Evolutionary conservation across 2,888 invertebrate species (phyloP), one percentile per base, ranked within the genome.

Genomic region (Hyalella azteca): DNA sequence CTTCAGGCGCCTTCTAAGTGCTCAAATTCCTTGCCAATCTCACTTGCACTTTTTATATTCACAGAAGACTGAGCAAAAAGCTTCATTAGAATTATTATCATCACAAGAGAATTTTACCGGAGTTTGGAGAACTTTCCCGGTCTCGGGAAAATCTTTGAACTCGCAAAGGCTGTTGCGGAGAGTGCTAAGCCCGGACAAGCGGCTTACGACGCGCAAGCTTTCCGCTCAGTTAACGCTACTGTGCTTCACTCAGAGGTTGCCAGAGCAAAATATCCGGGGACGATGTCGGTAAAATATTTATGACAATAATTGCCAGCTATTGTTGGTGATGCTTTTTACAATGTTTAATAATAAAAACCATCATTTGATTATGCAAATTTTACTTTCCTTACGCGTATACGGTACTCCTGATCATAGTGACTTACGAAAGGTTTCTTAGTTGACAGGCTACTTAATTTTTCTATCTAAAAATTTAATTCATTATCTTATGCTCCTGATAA

Each of bases 21-120:
- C 54, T 5, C 54, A 54, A 54, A 54, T 54, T 54, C 54, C 54
- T 54, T 29, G 22, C 29, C 54, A 29, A 54, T 54, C 54, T 54
- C 54, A 54, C 22, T 54, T 54, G 29, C 29, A 26, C 54, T 22
- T 29, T 26, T 22, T 29, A 54, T 54, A 26, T 54, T 54, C 29
- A 54, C 29, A 29, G 26, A 54, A 22, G 54, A 22, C 54, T 54
- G 54, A 54, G 29, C 26, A 26, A 7, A 29, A 26, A 54, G 54
- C 54, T 54, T 54, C 54, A 22, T 54, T 54, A 54, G 29, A 22
- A 22, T 26, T 54, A 29, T 26, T 26, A 7, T 54, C 29, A 54
- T 54, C 29, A 26, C 13, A 13, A 9, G 11, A 54, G 54, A 54
- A 54, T 54, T 49, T 54, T 54, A 29, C 29, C 29, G 22, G 22